Evolutionary conservation across 1,140 invertebrate genomes (phyloP), one percentile per base, ranked within the genome.

Genomic region (Danaus melanippus): DNA sequence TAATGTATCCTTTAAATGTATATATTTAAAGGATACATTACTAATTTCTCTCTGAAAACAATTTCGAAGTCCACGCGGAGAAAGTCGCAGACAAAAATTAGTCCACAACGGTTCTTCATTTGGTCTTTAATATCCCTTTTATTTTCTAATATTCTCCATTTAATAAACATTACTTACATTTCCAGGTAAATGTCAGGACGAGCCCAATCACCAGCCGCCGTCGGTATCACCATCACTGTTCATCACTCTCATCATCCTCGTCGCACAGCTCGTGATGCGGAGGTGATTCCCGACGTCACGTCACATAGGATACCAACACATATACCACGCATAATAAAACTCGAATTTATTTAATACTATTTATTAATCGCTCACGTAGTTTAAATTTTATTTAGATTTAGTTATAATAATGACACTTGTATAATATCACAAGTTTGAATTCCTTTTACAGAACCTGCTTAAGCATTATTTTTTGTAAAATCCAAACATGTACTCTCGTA

Each of bases 131-230:
- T 32, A 32, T 32, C 2, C 21, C 2, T 32, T 32, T 3, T 32
- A 7, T 32, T 32, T 32, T 32, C 2, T 32, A 7, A 4, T 5
- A 41, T 5, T 44, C 10, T 32, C 43, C 1, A 3, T n/a, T 17
- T 17, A 46, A 46, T 12, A 21, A 52, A 15, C 0, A 17, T 15
- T 12, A 42, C 2, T 53, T 55, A 48, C 58, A 12, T 55, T 69
- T 68, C 10, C 69, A 85, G 82, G 82, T 53, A 81, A 86, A 66
- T 86, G 82, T 71, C 82, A 84, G 73, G 82, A 82, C 51, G 73
- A 79, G 42, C 73, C 78, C 11, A 85, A 71, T 63, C 58, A 59
- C 8, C 76, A 82, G 43, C 62, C 68, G 3, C 46, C 60, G 11
- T 53, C 50, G 12, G 66, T 71, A 49, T 64, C 71, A 62, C 54